Conservation (phyloP, 2,888 invertebrate genomes). For the Ophioninae sp. region DNA sequence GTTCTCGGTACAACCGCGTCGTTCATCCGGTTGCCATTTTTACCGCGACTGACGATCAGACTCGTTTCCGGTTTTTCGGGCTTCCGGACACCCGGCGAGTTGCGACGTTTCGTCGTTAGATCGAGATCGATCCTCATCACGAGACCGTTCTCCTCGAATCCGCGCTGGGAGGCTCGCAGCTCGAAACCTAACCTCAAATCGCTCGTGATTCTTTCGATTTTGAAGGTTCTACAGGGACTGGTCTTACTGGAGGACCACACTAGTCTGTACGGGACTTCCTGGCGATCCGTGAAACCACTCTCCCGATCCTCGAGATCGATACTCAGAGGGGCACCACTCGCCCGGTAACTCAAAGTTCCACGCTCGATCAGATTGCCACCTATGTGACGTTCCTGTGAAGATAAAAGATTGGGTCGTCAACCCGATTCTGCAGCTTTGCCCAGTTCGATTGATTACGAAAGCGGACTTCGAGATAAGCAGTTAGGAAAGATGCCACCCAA, state of each 20-base stretch:
- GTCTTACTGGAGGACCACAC: conserved; percentile 92
- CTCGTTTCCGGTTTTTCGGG: conserved; percentile 64
- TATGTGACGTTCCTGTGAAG: conserved; percentile 84
- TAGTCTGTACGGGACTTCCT: conserved; percentile 92
- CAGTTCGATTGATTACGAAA: not conserved
- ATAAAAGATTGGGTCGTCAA: not conserved
- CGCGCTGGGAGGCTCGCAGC: conserved; percentile 69
- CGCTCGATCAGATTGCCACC: conserved; percentile 94
- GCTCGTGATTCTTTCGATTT: conserved; percentile 83
- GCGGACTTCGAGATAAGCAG: too few species aligned
- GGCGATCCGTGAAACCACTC: conserved; percentile 91
- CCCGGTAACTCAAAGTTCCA: conserved; percentile 91
- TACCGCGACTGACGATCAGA: conserved; percentile 68
- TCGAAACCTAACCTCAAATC: conserved; percentile 71
- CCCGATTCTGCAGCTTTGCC: not conserved
- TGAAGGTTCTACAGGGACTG: conserved; percentile 91
- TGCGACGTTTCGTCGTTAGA: conserved; percentile 68
- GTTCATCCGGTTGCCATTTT: conserved; percentile 68
- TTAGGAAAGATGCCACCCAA: too few species aligned
- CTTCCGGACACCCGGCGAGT: conserved; percentile 60
- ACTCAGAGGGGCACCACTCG: conserved; percentile 92
- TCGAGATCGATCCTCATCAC: conserved; percentile 73
- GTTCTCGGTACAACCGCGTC: conserved; percentile 72
- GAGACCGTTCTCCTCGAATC: conserved; percentile 71
- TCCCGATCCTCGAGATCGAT: conserved; percentile 92